Base-by-base conservation (phyloP, 2,888 invertebrate genomes). In the Mellilla xanthometata region DNA sequence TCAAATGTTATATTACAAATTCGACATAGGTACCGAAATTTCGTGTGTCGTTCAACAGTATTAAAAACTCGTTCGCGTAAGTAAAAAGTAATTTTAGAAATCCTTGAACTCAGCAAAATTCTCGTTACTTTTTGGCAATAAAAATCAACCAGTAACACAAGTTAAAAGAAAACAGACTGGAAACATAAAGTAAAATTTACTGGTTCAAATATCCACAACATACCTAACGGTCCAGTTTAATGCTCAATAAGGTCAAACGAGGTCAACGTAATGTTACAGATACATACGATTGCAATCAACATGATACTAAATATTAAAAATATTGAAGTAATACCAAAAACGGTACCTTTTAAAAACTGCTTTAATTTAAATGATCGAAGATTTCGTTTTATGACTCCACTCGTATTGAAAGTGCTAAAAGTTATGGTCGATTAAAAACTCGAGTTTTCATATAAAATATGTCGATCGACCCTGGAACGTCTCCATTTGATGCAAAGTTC, bases 181-280 rank as follows among this genome's bases (percentile, higher is more conserved):
- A 35, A 12, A 13, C 34, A 30, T 42, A 34, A 40, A 43, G 24
- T 36, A 23, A 39, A 43, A 44, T 39, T 40, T 40, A 49, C 40
- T 44, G 43, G 40, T 49, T 30, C 39, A 40, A 44, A 44, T 35
- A 39, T 39, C 26, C 32, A 36, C 28, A 12, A 39, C 34, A 42
- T 32, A 44, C 42, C 45, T 58, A 58, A 61, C 59, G 53, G 61
- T 55, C 39, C 35, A 22, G 26, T 50, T 39, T 60, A 39, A 58
- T 56, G 39, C 52, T 51, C 58, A 65, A 68, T 65, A 65, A 65
- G 65, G 65, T 71, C 60, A 65, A 62, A 54, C 55, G 66, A 69
- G 68, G 67, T 69, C 62, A 58, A 47, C 50, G 44, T 45, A 55
- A 59, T 63, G 58, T 49, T 38, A 54, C 56, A 55, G 60, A 62